Percentiles rank a stretch among this genome's conserved stretches.
phyloP scores from a whole-genome alignment of 2,113 vertebrate genomes.

The Origma solitaria region DNA sequence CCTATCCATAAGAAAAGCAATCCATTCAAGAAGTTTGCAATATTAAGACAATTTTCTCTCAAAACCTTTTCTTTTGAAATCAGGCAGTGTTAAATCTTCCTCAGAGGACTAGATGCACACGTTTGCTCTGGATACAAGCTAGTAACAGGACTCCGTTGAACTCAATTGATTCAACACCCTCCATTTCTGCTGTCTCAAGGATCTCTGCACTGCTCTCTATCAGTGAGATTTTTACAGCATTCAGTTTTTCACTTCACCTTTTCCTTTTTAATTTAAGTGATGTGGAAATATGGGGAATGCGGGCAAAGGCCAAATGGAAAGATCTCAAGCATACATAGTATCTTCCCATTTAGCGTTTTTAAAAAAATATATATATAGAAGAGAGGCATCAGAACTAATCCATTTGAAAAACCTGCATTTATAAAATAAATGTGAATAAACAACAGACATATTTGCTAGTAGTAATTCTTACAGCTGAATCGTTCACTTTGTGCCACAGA shows the following conservation, averaged over 20 bases:
- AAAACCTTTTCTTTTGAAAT: background rate
- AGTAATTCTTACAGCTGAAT: background rate
- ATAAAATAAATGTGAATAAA: background rate
- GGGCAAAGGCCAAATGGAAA: background rate
- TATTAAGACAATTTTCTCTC: background rate
- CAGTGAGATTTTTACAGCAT: background rate
- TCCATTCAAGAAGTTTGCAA: background rate
- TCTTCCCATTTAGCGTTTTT: background rate
- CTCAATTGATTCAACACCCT: fast-evolving
- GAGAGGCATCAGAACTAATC: background rate
- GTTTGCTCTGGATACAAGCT: background rate
- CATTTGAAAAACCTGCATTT: background rate
- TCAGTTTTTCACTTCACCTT: background rate
- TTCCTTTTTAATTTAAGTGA: background rate
- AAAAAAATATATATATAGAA: background rate
- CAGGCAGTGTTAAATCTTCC: background rate
- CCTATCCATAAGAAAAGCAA: background rate
- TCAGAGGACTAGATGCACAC: background rate
- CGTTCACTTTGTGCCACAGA: background rate
- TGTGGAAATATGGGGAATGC: background rate
- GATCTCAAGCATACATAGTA: background rate
- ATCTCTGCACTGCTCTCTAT: background rate
- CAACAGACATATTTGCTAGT: background rate
- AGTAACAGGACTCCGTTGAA: background rate
- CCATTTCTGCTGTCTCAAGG: background rate